phyloP scores from a whole-genome alignment of 2,113 vertebrate species.

The Rhegmatorhina hoffmannsi region DNA sequence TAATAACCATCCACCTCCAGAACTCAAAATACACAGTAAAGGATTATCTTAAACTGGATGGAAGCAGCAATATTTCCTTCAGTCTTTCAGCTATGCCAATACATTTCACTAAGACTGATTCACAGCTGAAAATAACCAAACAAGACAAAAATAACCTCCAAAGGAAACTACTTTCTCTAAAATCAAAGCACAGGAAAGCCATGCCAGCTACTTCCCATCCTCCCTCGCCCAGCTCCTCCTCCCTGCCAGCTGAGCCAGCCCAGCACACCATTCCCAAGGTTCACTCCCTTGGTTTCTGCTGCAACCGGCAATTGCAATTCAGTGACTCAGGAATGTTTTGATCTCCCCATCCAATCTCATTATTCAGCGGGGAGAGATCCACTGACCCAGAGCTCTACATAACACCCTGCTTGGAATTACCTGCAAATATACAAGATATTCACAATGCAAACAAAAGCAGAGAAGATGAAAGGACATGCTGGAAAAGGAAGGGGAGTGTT shows the following conservation, averaged over 20 bases:
- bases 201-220: fast-evolving
- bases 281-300: background rate
- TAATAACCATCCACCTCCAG: background rate
- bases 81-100: background rate
- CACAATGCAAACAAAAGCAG: background rate
- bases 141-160: background rate
- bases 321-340: constrained; percentile 40
- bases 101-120: background rate
- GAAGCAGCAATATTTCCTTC: background rate
- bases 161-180: background rate
- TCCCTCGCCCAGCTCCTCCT: background rate
- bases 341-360: constrained; percentile 42
- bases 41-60: background rate
- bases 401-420: constrained; percentile 7
- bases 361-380: constrained; percentile 25
- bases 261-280: background rate
- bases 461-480: background rate
- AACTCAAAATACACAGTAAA: background rate
- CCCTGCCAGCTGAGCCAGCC: background rate
- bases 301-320: background rate
- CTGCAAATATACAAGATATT: background rate
- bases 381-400: constrained; percentile 50
- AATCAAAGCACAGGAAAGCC: background rate
- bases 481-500: background rate
- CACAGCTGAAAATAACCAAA: constrained; percentile 2